Evolutionary conservation across 2,113 vertebrate species (phyloP).

Genomic region (Corythornis vintsioides): DNA sequence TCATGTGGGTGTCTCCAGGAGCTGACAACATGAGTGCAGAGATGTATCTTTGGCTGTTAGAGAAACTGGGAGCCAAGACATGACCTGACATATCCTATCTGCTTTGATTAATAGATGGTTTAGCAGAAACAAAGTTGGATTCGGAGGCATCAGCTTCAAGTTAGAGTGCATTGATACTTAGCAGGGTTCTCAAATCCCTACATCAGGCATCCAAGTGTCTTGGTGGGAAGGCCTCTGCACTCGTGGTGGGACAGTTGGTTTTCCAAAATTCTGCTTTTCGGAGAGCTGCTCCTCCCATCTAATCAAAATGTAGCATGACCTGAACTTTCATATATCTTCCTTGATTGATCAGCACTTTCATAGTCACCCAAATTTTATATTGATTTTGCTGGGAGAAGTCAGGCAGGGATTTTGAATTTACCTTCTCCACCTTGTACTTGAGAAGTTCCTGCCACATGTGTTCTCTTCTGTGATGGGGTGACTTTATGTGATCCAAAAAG

Average conservation of each 20-base stretch:
- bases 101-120: not conserved
- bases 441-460: not conserved
- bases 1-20: not conserved
- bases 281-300: not conserved
- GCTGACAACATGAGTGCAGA: not conserved
- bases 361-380: not conserved
- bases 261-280: not conserved
- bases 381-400: not conserved
- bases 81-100: not conserved
- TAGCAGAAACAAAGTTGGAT: not conserved
- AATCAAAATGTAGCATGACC: not conserved
- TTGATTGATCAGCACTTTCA: not conserved
- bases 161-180: accelerated
- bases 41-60: not conserved
- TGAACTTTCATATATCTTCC: not conserved
- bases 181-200: not conserved
- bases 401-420: not conserved
- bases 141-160: not conserved
- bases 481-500: not conserved
- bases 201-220: not conserved
- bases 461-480: not conserved
- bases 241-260: not conserved
- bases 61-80: not conserved
- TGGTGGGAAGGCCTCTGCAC: not conserved
- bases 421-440: not conserved